Evolutionary conservation across 2,888 invertebrate genomes (phyloP).

Genomic region (Julus scandinavius): DNA sequence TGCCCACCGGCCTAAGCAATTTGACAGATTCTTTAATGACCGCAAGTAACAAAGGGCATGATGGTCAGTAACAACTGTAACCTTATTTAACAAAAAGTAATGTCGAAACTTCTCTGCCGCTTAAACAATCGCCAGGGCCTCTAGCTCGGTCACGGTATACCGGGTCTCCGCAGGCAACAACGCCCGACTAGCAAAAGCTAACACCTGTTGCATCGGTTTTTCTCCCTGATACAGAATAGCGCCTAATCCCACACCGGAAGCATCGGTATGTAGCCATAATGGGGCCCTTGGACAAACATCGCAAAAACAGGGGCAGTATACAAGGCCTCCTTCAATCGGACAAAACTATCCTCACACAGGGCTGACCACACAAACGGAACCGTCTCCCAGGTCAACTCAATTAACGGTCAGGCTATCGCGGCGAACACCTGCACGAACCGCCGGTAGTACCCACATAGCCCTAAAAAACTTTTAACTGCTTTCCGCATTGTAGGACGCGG

Average conservation of each 20-base stretch:
- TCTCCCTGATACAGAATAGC: too few relatives aligned
- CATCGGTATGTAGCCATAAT: too few relatives aligned
- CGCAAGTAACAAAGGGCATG: background rate
- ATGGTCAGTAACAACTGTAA: background rate
- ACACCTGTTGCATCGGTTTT: too few relatives aligned
- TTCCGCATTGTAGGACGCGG: background rate
- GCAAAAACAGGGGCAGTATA: too few relatives aligned
- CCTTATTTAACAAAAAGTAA: background rate
- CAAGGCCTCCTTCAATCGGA: too few relatives aligned
- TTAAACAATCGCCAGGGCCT: background rate
- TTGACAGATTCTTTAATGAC: background rate
- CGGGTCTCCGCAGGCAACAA: background rate
- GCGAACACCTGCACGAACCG: background rate
- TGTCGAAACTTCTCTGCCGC: background rate
- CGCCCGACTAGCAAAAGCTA: background rate
- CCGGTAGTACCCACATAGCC: background rate
- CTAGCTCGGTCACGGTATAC: background rate
- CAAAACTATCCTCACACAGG: too few relatives aligned
- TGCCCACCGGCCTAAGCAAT: background rate
- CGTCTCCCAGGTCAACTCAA: background rate
- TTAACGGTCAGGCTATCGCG: background rate
- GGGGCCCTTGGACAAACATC: too few relatives aligned
- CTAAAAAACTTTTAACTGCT: background rate
- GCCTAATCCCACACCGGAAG: too few relatives aligned
- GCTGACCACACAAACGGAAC: too few relatives aligned